Conservation (phyloP, 2,113 vertebrate species). For the Macaca fascicularis region DNA sequence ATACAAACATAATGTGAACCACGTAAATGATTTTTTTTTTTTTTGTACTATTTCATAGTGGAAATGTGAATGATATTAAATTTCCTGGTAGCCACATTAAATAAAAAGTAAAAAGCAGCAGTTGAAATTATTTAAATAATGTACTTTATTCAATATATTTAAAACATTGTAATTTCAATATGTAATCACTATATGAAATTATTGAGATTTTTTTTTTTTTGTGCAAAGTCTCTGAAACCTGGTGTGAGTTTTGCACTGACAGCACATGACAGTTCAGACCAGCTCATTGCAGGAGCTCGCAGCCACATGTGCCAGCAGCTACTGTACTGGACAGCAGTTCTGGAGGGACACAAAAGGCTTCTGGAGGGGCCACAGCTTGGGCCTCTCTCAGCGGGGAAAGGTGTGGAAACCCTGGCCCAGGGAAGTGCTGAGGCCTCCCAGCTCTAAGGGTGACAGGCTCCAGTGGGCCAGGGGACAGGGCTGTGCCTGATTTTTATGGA, state of each 20-base stretch:
- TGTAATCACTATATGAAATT: neutral
- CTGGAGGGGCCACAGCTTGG: neutral
- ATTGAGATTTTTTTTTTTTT: neutral
- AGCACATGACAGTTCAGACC: neutral
- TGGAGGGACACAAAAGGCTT: neutral
- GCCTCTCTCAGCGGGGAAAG: neutral
- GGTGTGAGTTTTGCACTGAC: neutral
- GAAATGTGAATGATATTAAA: neutral
- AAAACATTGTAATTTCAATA: neutral
- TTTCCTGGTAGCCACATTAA: neutral
- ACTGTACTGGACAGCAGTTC: neutral
- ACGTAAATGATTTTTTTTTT: neutral
- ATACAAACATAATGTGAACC: neutral
- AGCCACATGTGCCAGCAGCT: neutral
- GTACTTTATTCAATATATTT: neutral
- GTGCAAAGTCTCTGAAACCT: neutral
- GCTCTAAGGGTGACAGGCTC: neutral
- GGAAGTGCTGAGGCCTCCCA: neutral
- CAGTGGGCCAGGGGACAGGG: neutral
- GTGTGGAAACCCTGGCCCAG: accelerated
- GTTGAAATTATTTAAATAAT: neutral
- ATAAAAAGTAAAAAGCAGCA: neutral
- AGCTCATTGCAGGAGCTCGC: neutral
- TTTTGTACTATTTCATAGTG: too few species aligned
- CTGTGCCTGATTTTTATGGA: neutral